Evolutionary conservation across 2,888 invertebrate genomes (phyloP).

Genomic region (Tachystola acroxantha): DNA sequence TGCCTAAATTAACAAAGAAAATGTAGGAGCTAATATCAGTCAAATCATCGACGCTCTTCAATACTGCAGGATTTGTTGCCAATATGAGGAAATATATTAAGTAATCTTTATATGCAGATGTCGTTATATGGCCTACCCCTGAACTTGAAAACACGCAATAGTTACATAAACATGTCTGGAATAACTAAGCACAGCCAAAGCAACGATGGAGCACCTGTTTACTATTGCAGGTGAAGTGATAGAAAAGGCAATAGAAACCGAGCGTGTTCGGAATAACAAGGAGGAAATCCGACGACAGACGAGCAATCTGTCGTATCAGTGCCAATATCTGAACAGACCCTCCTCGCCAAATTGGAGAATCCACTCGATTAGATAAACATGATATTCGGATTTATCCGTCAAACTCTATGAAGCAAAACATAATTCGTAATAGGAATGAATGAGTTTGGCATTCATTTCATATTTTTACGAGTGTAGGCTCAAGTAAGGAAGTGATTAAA

Average conservation of each 20-base stretch:
- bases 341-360: conserved; percentile 1
- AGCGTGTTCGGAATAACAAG: neutral
- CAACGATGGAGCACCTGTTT: neutral
- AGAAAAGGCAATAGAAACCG: neutral
- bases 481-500: too few species aligned
- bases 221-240: neutral
- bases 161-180: too few species aligned
- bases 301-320: conserved; percentile 1
- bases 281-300: conserved; percentile 1
- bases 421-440: neutral
- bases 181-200: too few species aligned
- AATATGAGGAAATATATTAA: too few species aligned
- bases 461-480: neutral
- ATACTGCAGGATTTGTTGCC: too few species aligned
- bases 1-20: too few species aligned
- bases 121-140: too few species aligned
- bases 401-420: neutral
- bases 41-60: too few species aligned
- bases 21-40: too few species aligned
- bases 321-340: neutral
- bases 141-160: too few species aligned
- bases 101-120: too few species aligned
- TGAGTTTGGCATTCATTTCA: neutral
- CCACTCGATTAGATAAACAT: conserved; percentile 8
- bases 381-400: conserved; percentile 1